These are phyloP conservation scores for Silurus asotus DNA, from an alignment of 2,113 vertebrate genomes.

Conservation along the genomic window DNA sequence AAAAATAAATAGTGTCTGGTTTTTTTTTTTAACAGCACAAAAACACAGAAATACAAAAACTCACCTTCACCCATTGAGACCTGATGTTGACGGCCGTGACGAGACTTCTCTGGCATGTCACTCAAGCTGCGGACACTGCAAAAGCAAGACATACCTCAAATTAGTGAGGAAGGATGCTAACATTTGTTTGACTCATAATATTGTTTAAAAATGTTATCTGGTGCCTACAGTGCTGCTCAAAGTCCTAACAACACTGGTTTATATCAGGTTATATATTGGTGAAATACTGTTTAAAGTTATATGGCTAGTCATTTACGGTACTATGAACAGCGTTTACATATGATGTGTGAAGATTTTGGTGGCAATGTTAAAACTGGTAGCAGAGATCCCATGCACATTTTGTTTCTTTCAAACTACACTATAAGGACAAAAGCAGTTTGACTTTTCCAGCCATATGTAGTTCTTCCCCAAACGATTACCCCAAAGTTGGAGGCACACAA, in stretches of 20 bases:
- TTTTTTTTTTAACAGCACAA: background rate
- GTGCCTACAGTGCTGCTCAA: background rate
- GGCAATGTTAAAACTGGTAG: background rate
- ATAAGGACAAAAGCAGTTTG: too few species aligned
- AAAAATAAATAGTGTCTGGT: background rate
- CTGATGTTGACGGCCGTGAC: conserved; percentile 65
- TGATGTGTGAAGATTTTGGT: background rate
- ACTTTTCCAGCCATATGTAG: too few species aligned
- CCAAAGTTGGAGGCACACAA: too few species aligned
- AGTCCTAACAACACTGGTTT: background rate
- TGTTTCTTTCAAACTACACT: too few species aligned
- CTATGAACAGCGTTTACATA: background rate
- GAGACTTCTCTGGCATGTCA: conserved; percentile 77
- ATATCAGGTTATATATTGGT: background rate
- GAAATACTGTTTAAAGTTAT: background rate
- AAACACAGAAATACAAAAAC: background rate
- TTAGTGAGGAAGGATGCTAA: background rate
- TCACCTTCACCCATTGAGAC: conserved; percentile 80
- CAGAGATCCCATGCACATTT: background rate
- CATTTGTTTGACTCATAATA: background rate
- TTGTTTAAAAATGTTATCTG: background rate
- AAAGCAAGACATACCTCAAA: conserved; percentile 50
- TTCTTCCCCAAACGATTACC: too few species aligned
- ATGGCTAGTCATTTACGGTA: background rate
- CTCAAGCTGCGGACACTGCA: conserved; percentile 65